phyloP scores from a whole-genome alignment of 2,113 vertebrate genomes.

The Megaptera novaeangliae region DNA sequence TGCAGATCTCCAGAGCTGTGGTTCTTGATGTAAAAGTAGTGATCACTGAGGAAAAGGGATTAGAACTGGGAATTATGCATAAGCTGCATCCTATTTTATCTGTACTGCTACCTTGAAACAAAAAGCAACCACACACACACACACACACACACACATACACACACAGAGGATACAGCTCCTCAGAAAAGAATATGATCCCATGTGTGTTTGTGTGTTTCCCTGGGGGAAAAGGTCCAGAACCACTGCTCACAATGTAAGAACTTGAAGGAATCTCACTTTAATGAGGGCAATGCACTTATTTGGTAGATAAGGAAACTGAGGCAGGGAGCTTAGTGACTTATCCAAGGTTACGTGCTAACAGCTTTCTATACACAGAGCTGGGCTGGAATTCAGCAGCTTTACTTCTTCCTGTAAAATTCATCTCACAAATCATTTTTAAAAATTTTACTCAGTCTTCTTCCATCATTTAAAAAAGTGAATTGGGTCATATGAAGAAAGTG shows the following conservation, averaged over 20 bases:
- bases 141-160: background rate
- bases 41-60: background rate
- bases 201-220: background rate
- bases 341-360: background rate
- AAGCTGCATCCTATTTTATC: background rate
- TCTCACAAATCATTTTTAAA: background rate
- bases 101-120: background rate
- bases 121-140: background rate
- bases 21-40: background rate
- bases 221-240: background rate
- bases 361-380: background rate
- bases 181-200: background rate
- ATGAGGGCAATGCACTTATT: background rate
- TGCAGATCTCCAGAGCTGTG: background rate
- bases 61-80: background rate
- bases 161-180: background rate
- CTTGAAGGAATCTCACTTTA: background rate
- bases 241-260: background rate
- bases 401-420: background rate
- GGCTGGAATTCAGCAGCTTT: background rate
- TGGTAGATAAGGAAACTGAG: background rate
- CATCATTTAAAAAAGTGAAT: background rate
- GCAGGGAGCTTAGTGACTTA: background rate
- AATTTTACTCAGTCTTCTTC: background rate
- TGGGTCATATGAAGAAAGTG: background rate